Evolutionary conservation across 2,113 vertebrate genomes (phyloP).

Genomic region (Calyptommatus sinebrachiatus): DNA sequence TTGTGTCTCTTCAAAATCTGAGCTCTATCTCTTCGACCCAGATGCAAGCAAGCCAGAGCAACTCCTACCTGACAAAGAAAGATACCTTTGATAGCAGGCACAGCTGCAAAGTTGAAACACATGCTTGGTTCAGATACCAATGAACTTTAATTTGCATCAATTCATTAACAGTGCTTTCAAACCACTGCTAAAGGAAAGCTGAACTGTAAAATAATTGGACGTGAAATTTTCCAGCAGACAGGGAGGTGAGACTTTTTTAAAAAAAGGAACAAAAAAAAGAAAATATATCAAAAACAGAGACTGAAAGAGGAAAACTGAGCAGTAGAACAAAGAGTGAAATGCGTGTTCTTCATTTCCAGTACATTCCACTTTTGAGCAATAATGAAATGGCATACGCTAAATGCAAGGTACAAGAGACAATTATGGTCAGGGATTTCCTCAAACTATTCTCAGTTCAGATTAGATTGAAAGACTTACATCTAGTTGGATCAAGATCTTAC

Average conservation of each 20-base stretch:
- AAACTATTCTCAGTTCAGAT: not conserved
- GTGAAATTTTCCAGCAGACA: constrained; percentile 51
- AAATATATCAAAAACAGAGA: not conserved
- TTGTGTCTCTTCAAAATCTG: constrained; percentile 45
- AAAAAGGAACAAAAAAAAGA: too few species aligned
- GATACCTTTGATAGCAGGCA: constrained; percentile 67
- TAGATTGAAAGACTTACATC: constrained; percentile 4
- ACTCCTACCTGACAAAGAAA: constrained; percentile 62
- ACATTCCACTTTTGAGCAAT: constrained; percentile 64
- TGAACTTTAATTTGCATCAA: constrained; percentile 62
- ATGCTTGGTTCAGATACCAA: constrained; percentile 58
- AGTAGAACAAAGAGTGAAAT: constrained; percentile 39
- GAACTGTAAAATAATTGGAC: constrained; percentile 65
- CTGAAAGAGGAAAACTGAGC: constrained; percentile 4
- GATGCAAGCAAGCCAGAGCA: constrained; percentile 52
- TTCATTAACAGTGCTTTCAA: constrained; percentile 60
- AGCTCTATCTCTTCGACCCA: constrained; percentile 62
- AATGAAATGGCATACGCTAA: constrained; percentile 73
- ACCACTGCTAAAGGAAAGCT: constrained; percentile 50
- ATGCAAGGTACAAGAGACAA: constrained; percentile 61
- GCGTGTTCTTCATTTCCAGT: constrained; percentile 63
- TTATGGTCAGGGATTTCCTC: constrained; percentile 60
- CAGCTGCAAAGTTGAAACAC: constrained; percentile 39
- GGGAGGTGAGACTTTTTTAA: constrained; percentile 17
- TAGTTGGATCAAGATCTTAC: too few species aligned